These are phyloP conservation scores for Ciona savignyi DNA, from an alignment of 23 tunicate species.

Conservation along the genomic window DNA sequence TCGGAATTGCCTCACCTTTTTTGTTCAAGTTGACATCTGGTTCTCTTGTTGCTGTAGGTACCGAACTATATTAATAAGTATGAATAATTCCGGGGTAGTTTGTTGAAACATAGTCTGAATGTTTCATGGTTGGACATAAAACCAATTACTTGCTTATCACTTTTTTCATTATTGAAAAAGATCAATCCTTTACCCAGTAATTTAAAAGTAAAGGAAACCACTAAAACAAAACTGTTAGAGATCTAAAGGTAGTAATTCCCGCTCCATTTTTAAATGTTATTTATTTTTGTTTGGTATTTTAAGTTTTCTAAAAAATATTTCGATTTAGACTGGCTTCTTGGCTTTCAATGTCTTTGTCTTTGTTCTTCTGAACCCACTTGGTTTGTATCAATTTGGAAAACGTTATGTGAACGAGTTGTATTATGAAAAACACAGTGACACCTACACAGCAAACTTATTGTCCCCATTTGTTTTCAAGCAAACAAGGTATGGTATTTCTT, in stretches of 20 bases:
- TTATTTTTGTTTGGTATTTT: too few relatives aligned
- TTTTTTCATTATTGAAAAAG: too few relatives aligned
- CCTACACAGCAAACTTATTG: conserved; percentile 50
- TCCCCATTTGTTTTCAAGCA: conserved; percentile 49
- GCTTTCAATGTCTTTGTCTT: conserved; percentile 28
- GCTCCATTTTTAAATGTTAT: too few relatives aligned
- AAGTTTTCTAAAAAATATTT: too few relatives aligned
- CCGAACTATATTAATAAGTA: background rate
- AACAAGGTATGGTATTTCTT: conserved; percentile 47
- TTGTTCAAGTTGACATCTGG: conserved; percentile 5
- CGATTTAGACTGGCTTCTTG: conserved; percentile 24
- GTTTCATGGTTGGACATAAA: too few relatives aligned
- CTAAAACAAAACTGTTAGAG: background rate
- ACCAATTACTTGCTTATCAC: too few relatives aligned
- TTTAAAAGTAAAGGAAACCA: background rate
- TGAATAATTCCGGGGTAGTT: too few relatives aligned
- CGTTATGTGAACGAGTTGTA: conserved; percentile 70
- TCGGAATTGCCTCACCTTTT: conserved; percentile 22
- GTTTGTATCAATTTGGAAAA: conserved; percentile 55
- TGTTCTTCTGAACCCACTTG: conserved; percentile 51
- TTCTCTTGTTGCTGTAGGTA: conserved; percentile 25
- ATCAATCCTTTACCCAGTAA: too few relatives aligned
- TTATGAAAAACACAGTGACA: conserved; percentile 29
- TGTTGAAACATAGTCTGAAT: too few relatives aligned
- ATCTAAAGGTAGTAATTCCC: background rate